Evolutionary conservation across 1,140 invertebrate genomes (phyloP).

Genomic region (Planococcus citri): DNA sequence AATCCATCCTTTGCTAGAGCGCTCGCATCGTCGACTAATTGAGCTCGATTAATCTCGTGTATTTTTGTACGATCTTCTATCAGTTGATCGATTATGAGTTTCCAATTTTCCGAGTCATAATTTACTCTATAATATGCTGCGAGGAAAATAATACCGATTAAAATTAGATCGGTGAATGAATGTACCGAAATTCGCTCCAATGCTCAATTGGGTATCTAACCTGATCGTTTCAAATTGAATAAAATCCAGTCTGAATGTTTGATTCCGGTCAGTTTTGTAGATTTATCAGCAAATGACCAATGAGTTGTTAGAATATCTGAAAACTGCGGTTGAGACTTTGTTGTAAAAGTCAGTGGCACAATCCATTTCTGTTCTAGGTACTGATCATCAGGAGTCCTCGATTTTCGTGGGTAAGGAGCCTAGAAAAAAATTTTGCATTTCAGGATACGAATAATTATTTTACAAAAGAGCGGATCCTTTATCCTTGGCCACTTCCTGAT

Average conservation of each 20-base stretch:
- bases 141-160: not conserved
- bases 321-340: not conserved
- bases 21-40: constrained; percentile 47
- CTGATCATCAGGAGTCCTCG: constrained; percentile 26
- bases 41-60: constrained; percentile 36
- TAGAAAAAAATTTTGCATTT: no score
- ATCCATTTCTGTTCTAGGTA: not conserved
- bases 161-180: not conserved
- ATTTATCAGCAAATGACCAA: constrained; percentile 26
- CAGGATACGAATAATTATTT: no score
- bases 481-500: no score
- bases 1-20: no score
- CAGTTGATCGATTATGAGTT: constrained; percentile 22
- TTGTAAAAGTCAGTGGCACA: constrained; percentile 15
- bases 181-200: not conserved
- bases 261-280: constrained; percentile 32
- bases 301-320: not conserved
- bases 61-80: constrained; percentile 13
- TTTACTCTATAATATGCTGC: constrained; percentile 43
- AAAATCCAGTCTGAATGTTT: constrained; percentile 54
- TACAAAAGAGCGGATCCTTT: no score
- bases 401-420: no score
- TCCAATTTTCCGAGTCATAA: constrained; percentile 41
- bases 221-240: constrained; percentile 63
- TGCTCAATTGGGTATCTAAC: constrained; percentile 27